Evolutionary conservation across 2,888 invertebrate genomes (phyloP).

Genomic region (Seira ritae): DNA sequence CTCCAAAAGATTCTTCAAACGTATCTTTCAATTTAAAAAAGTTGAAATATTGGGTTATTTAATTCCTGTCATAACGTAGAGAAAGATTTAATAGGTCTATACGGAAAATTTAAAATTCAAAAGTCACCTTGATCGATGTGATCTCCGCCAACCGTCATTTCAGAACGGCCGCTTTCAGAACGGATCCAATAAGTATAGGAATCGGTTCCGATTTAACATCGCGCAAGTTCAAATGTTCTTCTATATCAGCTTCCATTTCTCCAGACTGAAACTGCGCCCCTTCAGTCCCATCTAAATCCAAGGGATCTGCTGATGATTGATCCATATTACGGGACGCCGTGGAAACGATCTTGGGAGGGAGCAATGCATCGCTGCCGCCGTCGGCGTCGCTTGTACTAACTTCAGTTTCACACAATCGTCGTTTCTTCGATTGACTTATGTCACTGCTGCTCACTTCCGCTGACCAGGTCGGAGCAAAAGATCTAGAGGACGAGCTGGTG

Average conservation of each 20-base stretch:
- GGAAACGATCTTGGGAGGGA: no score
- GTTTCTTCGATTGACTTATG: not conserved
- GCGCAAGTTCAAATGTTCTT: slow-evolving; percentile 45
- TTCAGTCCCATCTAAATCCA: slow-evolving; percentile 28
- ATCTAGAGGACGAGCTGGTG: no score
- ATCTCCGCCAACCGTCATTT: slow-evolving; percentile 37
- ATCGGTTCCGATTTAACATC: slow-evolving; percentile 49
- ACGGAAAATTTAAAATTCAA: not conserved
- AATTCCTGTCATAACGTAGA: no score
- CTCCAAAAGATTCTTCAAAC: no score
- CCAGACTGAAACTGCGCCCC: slow-evolving; percentile 11
- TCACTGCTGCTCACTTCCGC: no score
- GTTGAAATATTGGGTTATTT: no score
- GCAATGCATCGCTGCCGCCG: not conserved
- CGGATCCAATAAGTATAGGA: slow-evolving; percentile 34
- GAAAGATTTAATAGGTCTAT: not conserved
- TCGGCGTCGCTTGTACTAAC: not conserved
- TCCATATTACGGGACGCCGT: not conserved
- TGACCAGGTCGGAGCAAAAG: no score
- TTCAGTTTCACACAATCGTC: not conserved
- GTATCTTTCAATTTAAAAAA: no score
- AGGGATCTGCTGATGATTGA: slow-evolving; percentile 26
- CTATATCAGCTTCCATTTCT: slow-evolving; percentile 43
- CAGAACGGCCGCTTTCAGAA: slow-evolving; percentile 35
- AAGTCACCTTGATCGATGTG: slow-evolving; percentile 30